Base-by-base conservation (phyloP, 2,113 vertebrate genomes). In the Notothenia coriiceps region DNA sequence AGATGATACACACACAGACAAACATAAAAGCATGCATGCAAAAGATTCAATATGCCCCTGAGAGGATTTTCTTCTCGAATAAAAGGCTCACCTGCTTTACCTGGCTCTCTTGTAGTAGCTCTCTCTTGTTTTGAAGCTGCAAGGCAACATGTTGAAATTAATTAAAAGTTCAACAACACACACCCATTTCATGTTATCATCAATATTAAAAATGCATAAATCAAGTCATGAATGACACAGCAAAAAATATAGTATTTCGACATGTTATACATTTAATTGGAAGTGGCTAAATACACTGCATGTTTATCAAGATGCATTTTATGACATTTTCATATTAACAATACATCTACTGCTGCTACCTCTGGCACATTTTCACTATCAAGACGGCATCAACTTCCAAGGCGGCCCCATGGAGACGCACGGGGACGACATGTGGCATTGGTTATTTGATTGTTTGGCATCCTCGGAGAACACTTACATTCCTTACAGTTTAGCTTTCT, bases 11-110 rank as follows among this genome's bases (percentile, higher is more conserved):
- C 50, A 83, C 64, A 70, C 64, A 80, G 17, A 59, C 22, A 72
- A 64, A 82, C 69, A 77, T 20, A 40, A 46, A 74, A n/a, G 20
- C 47, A 81, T 25, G 70, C 76, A 71, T 47, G 29, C 52, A 29
- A 56, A 54, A 10, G 57, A 78, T 22, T 35, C 54, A 3, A 29
- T 56, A 40, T 59, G 70, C 51, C 46, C 47, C 25, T 50, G 49
- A 72, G 8, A 66, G 55, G 33, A 0, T 7, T 40, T 43, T 65
- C 62, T 84, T 56, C 44, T 6, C 69, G 69, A 80, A 89, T 88
- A 66, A 87, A 63, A 90, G 87, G 95, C 95, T 96, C 96, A 99
- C 98, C 98, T 97, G 96, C 35, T 96, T 96, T 98, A 88, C 96
- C 97, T 14, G 96, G 97, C 93, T 98, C 98, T 89, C 95, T 91